A percentile compares a stretch with the other conserved stretches of the same genome.
phyloP scores from a whole-genome alignment of 2,888 invertebrate species.

The Drosophila greeni region DNA sequence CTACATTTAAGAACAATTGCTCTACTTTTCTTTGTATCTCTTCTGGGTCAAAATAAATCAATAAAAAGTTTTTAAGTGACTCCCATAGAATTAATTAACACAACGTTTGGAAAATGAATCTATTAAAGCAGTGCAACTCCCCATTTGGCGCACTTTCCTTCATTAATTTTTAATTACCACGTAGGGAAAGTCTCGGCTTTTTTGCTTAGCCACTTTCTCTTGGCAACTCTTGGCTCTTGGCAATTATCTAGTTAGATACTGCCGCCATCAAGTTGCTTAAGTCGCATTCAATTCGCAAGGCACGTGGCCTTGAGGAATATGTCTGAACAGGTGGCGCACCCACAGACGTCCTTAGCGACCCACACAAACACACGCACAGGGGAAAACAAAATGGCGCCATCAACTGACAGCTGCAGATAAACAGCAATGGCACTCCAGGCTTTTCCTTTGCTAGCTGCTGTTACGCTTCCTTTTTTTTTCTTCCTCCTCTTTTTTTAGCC shows the following conservation, averaged over 20 bases:
- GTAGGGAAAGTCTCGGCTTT: conserved; percentile 11
- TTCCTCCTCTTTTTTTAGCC: conserved; percentile 39
- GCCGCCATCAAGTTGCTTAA: conserved; percentile 8
- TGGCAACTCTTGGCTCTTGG: neutral
- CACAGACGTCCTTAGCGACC: neutral
- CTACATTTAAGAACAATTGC: neutral
- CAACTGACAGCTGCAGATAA: conserved; percentile 61
- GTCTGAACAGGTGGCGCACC: conserved; percentile 46
- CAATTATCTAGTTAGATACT: conserved; percentile 14
- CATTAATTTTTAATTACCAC: conserved; percentile 11
- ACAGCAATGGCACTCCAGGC: conserved; percentile 36
- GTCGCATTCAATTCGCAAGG: conserved; percentile 13
- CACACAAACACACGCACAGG: conserved; percentile 1
- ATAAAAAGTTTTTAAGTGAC: neutral
- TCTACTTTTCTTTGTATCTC: neutral
- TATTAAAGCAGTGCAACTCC: conserved; percentile 4
- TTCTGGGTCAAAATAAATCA: neutral
- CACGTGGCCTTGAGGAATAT: conserved; percentile 32
- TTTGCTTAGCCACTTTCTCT: conserved; percentile 1
- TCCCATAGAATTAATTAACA: neutral
- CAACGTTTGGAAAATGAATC: neutral
- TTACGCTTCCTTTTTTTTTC: conserved; percentile 5
- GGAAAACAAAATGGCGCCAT: conserved; percentile 40
- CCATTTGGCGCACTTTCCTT: conserved; percentile 1
- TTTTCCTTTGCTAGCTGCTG: conserved; percentile 14